Percentiles rank a stretch among this genome's conserved stretches.
These are phyloP conservation scores for Acrobasis consociella DNA, from an alignment of 2,888 invertebrate species.

Conservation along the genomic window DNA sequence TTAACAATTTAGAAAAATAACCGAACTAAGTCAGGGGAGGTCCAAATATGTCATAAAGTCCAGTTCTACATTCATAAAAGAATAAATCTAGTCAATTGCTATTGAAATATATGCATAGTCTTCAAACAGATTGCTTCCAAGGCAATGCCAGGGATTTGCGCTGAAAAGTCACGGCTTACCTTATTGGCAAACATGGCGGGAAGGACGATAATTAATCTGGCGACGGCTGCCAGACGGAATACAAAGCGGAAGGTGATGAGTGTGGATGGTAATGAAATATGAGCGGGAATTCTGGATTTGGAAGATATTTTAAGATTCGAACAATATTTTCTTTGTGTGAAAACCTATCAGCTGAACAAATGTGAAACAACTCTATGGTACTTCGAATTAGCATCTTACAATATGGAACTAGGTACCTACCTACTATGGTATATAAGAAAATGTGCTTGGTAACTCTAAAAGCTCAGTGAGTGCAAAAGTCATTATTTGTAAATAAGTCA, in stretches of 20 bases:
- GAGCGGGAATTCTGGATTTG: slow-evolving; percentile 32
- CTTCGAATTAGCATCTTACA: too few relatives aligned
- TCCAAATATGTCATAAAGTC: neutral
- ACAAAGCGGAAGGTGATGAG: slow-evolving; percentile 63
- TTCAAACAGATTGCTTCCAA: slow-evolving; percentile 31
- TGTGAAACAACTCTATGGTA: too few relatives aligned
- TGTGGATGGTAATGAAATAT: slow-evolving; percentile 42
- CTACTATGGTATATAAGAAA: too few relatives aligned
- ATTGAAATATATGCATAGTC: slow-evolving; percentile 7
- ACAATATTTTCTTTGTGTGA: neutral
- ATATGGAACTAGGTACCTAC: too few relatives aligned
- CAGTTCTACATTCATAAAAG: neutral
- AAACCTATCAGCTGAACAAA: too few relatives aligned
- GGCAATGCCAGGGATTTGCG: slow-evolving; percentile 56
- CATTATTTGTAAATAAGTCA: too few relatives aligned
- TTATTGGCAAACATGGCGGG: slow-evolving; percentile 79
- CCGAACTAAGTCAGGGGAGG: neutral
- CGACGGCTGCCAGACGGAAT: slow-evolving; percentile 71
- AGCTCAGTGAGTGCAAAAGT: too few relatives aligned
- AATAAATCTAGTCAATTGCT: neutral
- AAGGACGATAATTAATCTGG: slow-evolving; percentile 78
- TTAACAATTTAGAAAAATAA: too few relatives aligned
- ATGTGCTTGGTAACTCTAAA: too few relatives aligned
- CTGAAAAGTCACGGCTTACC: slow-evolving; percentile 64
- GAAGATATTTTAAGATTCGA: slow-evolving; percentile 11